Conservation (phyloP, 2,888 invertebrate species). For the Caenorhabditis sp. region DNA sequence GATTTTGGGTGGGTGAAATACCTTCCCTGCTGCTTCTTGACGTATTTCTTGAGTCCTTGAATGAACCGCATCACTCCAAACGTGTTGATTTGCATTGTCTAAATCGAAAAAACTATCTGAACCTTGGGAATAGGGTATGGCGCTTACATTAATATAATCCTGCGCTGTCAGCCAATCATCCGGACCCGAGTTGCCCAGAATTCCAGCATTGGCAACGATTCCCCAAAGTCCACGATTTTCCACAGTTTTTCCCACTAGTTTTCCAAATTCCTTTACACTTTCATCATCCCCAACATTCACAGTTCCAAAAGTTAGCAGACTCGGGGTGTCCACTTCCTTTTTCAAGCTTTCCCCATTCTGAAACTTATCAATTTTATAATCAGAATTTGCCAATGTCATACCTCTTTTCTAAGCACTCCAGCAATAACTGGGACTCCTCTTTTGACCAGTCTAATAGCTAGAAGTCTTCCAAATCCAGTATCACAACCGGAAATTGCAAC, state of each 20-base stretch:
- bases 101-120: slow-evolving; percentile 8
- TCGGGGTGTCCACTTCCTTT: slow-evolving; percentile 49
- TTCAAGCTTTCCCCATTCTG: slow-evolving; percentile 70
- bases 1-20: neutral
- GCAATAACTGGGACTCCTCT: slow-evolving; percentile 69
- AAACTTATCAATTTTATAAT: slow-evolving; percentile 18
- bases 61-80: slow-evolving; percentile 83
- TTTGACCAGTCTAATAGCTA: slow-evolving; percentile 59
- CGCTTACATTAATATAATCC: slow-evolving; percentile 80
- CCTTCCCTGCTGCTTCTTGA: slow-evolving; percentile 70
- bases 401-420: slow-evolving; percentile 63
- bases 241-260: slow-evolving; percentile 67
- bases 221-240: slow-evolving; percentile 69
- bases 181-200: slow-evolving; percentile 77
- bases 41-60: slow-evolving; percentile 73
- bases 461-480: slow-evolving; percentile 67
- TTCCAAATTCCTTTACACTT: slow-evolving; percentile 69
- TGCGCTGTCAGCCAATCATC: slow-evolving; percentile 82
- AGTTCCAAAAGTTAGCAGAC: slow-evolving; percentile 64
- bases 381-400: slow-evolving; percentile 6
- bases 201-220: slow-evolving; percentile 81
- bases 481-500: slow-evolving; percentile 72
- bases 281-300: slow-evolving; percentile 76
- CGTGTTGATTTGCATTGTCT: slow-evolving; percentile 79
- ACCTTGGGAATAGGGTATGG: neutral